A percentile compares a stretch with the other conserved stretches of the same genome.
phyloP scores from a whole-genome alignment of 35 echinoderm and acorn worm species.

The Ptychodera flava region DNA sequence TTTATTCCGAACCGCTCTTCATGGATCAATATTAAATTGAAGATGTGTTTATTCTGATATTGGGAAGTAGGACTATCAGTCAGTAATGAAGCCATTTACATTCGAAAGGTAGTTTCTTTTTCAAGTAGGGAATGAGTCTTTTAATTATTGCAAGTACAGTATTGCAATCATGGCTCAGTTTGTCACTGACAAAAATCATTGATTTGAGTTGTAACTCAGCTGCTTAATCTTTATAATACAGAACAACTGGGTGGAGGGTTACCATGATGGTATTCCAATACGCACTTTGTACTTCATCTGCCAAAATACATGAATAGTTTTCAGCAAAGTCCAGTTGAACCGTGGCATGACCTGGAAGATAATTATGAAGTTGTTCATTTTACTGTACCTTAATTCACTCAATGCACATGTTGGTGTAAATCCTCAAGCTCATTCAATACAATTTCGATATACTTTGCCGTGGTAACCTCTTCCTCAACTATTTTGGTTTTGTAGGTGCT shows the following conservation, averaged over 20 bases:
- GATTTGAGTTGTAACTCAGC: conserved; percentile 21
- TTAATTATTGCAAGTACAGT: conserved; percentile 25
- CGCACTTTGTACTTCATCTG: conserved; percentile 23
- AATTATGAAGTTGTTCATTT: conserved; percentile 19
- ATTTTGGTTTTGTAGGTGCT: conserved; percentile 36
- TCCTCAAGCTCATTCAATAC: conserved; percentile 13
- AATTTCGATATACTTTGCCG: conserved; percentile 35
- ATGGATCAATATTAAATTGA: conserved; percentile 24
- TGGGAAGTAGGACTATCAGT: conserved; percentile 58
- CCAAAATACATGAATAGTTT: conserved; percentile 11
- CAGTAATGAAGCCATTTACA: conserved; percentile 54
- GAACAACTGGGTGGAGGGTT: conserved; percentile 20
- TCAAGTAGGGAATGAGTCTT: conserved; percentile 32
- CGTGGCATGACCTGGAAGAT: conserved; percentile 13
- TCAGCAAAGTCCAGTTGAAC: conserved; percentile 59
- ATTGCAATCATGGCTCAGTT: conserved; percentile 25
- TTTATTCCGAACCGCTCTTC: conserved; percentile 19
- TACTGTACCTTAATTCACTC: conserved; percentile 30
- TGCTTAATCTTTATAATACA: conserved; percentile 28
- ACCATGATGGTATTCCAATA: conserved; percentile 8
- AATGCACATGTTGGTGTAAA: conserved; percentile 34
- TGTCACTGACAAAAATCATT: conserved; percentile 23
- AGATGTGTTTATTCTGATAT: conserved; percentile 51
- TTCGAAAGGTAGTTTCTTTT: conserved; percentile 15
- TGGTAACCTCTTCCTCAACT: conserved; percentile 12